A percentile compares a stretch with the other conserved stretches of the same genome.
Evolutionary conservation across 2,113 vertebrate species (phyloP).

Genomic region (Tympanuchus pallidicinctus): DNA sequence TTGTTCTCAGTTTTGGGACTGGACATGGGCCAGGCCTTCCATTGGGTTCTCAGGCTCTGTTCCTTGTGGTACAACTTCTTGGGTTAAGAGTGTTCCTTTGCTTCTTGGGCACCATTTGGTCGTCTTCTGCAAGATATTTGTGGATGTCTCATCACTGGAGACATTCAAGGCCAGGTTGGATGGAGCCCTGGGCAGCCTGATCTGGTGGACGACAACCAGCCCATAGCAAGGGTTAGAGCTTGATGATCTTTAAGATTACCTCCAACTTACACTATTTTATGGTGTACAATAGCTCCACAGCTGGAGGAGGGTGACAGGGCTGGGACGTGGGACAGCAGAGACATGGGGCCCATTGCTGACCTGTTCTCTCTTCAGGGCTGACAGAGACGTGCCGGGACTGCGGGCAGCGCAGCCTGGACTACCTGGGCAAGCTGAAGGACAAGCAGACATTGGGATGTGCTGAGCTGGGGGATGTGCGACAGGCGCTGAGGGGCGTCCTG

Average conservation of each 20-base stretch:
- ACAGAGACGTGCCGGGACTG: conserved; percentile 87
- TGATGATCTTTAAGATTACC: too few relatives aligned
- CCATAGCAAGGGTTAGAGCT: too few relatives aligned
- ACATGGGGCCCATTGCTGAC: fast-evolving
- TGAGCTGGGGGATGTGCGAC: conserved; percentile 74
- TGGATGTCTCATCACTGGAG: too few relatives aligned
- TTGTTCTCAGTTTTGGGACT: neutral
- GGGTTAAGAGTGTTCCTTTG: fast-evolving
- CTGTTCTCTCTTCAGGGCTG: conserved; percentile 76
- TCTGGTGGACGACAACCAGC: too few relatives aligned
- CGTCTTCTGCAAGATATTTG: neutral
- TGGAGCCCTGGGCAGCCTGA: too few relatives aligned
- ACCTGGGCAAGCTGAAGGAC: conserved; percentile 84
- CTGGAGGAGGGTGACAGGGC: neutral
- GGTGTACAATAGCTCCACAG: too few relatives aligned
- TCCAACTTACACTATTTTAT: too few relatives aligned
- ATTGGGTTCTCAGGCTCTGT: fast-evolving
- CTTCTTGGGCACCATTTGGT: neutral
- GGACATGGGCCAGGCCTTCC: neutral
- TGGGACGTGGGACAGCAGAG: neutral
- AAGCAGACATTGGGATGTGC: conserved; percentile 78
- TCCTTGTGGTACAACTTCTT: neutral
- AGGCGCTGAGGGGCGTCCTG: conserved; percentile 81
- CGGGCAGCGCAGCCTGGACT: conserved; percentile 82
- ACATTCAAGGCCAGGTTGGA: too few relatives aligned